Percentiles rank a stretch among this genome's conserved stretches.
Evolutionary conservation across 2,888 invertebrate species (phyloP).

Genomic region (Lithophane ornitopus): DNA sequence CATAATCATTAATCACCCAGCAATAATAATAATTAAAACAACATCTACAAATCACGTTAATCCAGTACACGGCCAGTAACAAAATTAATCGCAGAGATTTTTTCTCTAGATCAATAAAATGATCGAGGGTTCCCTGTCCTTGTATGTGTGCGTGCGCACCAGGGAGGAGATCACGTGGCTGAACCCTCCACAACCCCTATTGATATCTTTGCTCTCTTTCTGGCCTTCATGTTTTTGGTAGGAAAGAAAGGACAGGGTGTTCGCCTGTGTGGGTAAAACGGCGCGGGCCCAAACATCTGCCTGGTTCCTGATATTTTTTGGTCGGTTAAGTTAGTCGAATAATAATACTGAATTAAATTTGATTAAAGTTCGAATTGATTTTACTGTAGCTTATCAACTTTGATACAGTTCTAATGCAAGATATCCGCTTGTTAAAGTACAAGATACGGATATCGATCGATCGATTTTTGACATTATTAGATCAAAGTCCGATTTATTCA

Average conservation of each 20-base stretch:
- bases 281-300: constrained; percentile 88
- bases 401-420: constrained; percentile 32
- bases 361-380: constrained; percentile 68
- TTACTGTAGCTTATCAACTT: constrained; percentile 45
- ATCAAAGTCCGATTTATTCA: not conserved
- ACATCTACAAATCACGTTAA: constrained; percentile 55
- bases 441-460: not conserved
- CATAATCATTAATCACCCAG: constrained; percentile 40
- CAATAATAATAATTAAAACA: constrained; percentile 55
- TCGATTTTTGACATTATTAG: not conserved
- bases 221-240: constrained; percentile 36
- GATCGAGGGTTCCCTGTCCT: constrained; percentile 78
- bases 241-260: constrained; percentile 65
- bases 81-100: constrained; percentile 79
- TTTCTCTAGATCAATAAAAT: constrained; percentile 83
- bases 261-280: constrained; percentile 75
- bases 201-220: constrained; percentile 73
- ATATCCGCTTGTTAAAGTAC: constrained; percentile 2
- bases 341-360: constrained; percentile 77
- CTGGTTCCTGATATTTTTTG: constrained; percentile 83
- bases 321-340: constrained; percentile 78
- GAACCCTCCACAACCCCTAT: constrained; percentile 87
- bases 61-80: constrained; percentile 66
- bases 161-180: constrained; percentile 84
- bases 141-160: constrained; percentile 77